These are phyloP conservation scores for Abscondita cerata DNA, from an alignment of 2,888 invertebrate genomes.

Conservation along the genomic window DNA sequence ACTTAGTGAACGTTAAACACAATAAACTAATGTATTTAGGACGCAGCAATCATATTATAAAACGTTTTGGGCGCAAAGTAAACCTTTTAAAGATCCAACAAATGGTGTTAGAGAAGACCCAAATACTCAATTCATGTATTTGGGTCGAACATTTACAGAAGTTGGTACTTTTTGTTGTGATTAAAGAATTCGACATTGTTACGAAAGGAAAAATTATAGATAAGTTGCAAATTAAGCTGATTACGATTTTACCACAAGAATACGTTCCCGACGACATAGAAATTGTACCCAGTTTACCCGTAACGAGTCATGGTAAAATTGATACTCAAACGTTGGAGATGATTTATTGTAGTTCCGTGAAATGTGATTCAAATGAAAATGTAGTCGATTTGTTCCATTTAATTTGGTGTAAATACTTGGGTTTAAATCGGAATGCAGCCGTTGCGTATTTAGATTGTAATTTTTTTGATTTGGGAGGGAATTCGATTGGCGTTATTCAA, in stretches of 20 bases:
- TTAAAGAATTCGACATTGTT: conserved; percentile 39
- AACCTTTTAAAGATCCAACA: conserved; percentile 67
- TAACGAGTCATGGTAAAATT: conserved; percentile 75
- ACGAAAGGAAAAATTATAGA: conserved; percentile 45
- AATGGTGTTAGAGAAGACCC: conserved; percentile 58
- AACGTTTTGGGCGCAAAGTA: conserved; percentile 78
- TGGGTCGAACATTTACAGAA: conserved; percentile 62
- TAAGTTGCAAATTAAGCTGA: conserved; percentile 48
- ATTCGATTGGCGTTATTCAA: conserved; percentile 72
- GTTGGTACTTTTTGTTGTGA: conserved; percentile 63
- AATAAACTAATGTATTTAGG: conserved; percentile 68
- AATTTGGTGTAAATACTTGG: conserved; percentile 49
- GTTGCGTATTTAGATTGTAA: conserved; percentile 51
- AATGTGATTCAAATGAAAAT: conserved; percentile 30
- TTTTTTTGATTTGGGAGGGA: conserved; percentile 72
- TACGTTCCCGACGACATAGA: conserved; percentile 69
- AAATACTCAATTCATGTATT: conserved; percentile 63
- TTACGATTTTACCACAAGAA: conserved; percentile 53
- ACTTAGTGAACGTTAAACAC: conserved; percentile 66
- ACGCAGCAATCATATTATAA: conserved; percentile 73
- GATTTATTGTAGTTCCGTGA: conserved; percentile 48
- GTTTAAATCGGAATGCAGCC: conserved; percentile 49
- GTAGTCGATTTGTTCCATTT: conserved; percentile 44
- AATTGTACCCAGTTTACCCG: conserved; percentile 65
- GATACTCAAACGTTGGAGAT: conserved; percentile 60